Percentiles rank a stretch among this genome's conserved stretches.
phyloP scores from a whole-genome alignment of 2,797 vertebrate genomes.

The Luscinia megarhynchos region DNA sequence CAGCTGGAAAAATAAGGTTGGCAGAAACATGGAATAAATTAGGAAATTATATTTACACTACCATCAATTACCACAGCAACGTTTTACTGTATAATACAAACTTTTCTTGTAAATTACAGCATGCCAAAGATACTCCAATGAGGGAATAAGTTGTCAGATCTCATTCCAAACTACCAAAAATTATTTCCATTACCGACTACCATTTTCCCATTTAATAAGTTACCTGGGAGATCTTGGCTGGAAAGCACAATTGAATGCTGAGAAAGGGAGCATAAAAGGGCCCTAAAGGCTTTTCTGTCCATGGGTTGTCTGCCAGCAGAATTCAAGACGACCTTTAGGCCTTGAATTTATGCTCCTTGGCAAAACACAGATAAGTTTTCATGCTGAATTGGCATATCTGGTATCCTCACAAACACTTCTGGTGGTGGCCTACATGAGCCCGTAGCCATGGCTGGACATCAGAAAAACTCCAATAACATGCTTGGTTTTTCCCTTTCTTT shows the following conservation, averaged over 20 bases:
- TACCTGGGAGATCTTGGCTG: not conserved
- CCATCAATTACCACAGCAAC: constrained; percentile 43
- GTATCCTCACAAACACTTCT: not conserved
- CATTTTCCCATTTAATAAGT: constrained; percentile 32
- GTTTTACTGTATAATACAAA: constrained; percentile 58
- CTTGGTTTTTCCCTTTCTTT: not conserved
- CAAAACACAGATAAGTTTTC: not conserved
- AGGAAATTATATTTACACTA: constrained; percentile 58
- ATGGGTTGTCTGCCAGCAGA: not conserved
- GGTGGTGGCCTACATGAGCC: not conserved
- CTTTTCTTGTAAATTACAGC: constrained; percentile 34
- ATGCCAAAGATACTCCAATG: constrained; percentile 59
- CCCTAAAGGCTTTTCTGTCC: not conserved
- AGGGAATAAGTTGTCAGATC: constrained; percentile 61
- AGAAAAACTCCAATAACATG: not conserved
- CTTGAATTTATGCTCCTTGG: not conserved
- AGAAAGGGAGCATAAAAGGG: not conserved
- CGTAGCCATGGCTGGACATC: not conserved
- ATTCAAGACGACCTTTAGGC: not conserved
- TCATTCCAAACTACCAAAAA: constrained; percentile 55
- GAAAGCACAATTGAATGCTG: not conserved
- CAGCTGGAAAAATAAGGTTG: constrained; percentile 54
- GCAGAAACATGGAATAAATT: constrained; percentile 24
- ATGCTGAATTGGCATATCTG: not conserved
- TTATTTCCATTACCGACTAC: constrained; percentile 29